Evolutionary conservation across 1,140 invertebrate genomes (phyloP), one percentile per base, ranked within the genome.

Genomic region (Lepidurus arcticus): DNA sequence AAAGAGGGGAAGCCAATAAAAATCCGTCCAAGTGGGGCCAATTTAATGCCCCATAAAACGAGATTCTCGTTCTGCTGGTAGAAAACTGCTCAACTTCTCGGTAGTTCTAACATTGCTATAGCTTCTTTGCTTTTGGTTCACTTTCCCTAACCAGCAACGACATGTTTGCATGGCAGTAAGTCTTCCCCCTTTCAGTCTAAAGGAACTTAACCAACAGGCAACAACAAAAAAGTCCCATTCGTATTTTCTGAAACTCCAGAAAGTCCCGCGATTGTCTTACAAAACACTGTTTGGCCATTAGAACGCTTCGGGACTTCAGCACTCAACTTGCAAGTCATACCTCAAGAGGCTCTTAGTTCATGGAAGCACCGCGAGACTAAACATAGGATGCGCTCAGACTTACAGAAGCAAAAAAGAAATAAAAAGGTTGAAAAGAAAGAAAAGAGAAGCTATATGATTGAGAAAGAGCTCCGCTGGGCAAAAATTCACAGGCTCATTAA

Each of bases 21-120:
- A 47, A 47, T 9, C 53, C 16, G 53, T 65, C 6, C 53, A 65
- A 65, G 21, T n/a, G 53, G 13, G 53, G 16, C 53, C 53, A 65
- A 65, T 65, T 65, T 65, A 65, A 65, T 21, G 53, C 53, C 21
- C 53, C 53, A 65, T 65, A 65, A 65, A 65, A 65, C 53, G 53
- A 13, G 53, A 65, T 65, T 65, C 53, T 65, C 13, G 53, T 65
- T 13, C 53, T 65, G 53, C 16, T 65, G 16, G 8, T 65, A 13
- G 53, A 65, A 65, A 65, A 13, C 13, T n/a, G 16, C 21, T 65
- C 53, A n/a, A 13, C 53, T n/a, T n/a, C 53, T 65, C 53, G 9
- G 16, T 65, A 34, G 34, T 65, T 16, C 53, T 7, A 65, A 16
- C 53, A 11, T 65, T 0, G 8, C 6, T 21, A n/a, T 21, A n/a